Base-by-base conservation (phyloP, 2,888 invertebrate genomes). In the Acanthoscelides obtectus region DNA sequence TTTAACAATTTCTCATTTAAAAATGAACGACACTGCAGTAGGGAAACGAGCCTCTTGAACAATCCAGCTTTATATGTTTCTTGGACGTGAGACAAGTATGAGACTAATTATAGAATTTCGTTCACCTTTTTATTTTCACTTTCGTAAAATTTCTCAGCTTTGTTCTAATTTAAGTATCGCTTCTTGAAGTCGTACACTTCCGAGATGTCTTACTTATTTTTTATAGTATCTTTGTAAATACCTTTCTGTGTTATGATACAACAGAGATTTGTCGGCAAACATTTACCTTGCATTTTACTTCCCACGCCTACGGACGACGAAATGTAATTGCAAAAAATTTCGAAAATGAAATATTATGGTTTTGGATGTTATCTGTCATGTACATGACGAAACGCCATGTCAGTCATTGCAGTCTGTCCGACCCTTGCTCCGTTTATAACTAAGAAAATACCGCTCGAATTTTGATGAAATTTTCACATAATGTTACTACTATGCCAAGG, bases 21-120 rank as follows among this genome's bases (percentile, higher is more conserved):
- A 73, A 71, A 73, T 70, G 72, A 70, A 73, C 69, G 70, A 45
- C 66, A 70, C 68, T 69, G 72, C 72, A 70, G 70, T 71, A 71
- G 66, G 71, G 72, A 70, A 69, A 70, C 67, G 70, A 75, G 73
- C 75, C 71, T 72, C 73, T 71, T 70, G 20, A 70, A 72, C 45
- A 45, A 45, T 45, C 45, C 45, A 45, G 45, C 45, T 72, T 72
- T 74, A 72, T 74, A 74, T 72, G 73, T 76, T 74, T 76, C 73
- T 75, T 77, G 76, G 76, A 76, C 75, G 70, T 73, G 72, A 71
- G 74, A 73, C 74, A 75, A 72, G 69, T 75, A 71, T 73, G 72
- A 72, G 71, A 72, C 77, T 74, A 75, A 74, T 76, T 73, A 76
- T 72, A 75, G 72, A 45, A 45, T 45, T 45, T 45, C 45, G 45